Percentiles rank a stretch among this genome's conserved stretches.
Evolutionary conservation across 1,140 invertebrate species (phyloP).

Genomic region (Melipona quadrifasciata): DNA sequence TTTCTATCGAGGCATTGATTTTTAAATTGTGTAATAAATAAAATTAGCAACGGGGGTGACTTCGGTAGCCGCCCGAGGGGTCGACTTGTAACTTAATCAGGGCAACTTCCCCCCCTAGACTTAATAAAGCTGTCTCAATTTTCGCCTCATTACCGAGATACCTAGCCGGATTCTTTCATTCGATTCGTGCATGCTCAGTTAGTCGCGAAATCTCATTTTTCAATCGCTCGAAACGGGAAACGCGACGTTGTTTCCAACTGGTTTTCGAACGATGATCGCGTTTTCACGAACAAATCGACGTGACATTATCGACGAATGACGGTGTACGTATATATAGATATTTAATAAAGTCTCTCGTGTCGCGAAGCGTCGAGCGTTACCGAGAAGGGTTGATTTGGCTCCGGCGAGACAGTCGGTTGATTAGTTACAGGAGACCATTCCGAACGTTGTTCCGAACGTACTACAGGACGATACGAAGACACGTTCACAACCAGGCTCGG

Average conservation of each 20-base stretch:
- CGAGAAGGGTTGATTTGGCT: conserved; percentile 66
- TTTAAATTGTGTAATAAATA: conserved; percentile 81
- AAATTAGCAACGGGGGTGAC: conserved; percentile 78
- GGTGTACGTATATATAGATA: too few relatives aligned
- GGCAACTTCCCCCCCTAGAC: conserved; percentile 75
- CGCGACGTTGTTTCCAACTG: not conserved
- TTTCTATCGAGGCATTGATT: conserved; percentile 76
- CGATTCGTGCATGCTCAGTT: conserved; percentile 63
- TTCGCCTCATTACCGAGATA: conserved; percentile 77
- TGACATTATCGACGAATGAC: too few relatives aligned
- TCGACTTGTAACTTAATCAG: conserved; percentile 77
- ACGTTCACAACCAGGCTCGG: conserved; percentile 31
- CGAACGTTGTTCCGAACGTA: conserved; percentile 42
- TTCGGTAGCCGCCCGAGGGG: conserved; percentile 65
- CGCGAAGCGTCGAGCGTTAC: conserved; percentile 1
- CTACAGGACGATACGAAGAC: conserved; percentile 26
- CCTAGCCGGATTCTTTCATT: conserved; percentile 73
- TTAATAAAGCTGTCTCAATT: conserved; percentile 81
- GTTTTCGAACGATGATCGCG: too few relatives aligned
- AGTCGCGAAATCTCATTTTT: conserved; percentile 15
- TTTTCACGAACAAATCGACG: too few relatives aligned
- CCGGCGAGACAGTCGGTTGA: conserved; percentile 70
- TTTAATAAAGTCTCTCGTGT: not conserved
- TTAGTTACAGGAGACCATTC: conserved; percentile 72
- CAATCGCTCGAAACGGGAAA: not conserved